A percentile compares a stretch with the other conserved stretches of the same genome.
Conservation (phyloP, 2,797 vertebrate genomes). For the Pterois miles region DNA sequence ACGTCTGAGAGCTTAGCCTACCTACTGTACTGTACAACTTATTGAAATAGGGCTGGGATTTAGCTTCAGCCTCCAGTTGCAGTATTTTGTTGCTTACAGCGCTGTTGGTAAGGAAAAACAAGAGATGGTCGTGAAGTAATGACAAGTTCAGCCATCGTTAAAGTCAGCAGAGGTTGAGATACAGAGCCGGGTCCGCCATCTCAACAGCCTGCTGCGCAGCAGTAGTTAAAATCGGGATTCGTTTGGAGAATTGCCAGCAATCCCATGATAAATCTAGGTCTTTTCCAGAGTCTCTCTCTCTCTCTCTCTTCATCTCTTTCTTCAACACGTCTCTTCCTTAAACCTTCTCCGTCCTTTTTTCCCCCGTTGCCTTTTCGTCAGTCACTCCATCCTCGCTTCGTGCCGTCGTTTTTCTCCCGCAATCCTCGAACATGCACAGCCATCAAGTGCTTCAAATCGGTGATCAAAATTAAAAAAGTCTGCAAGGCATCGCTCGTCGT, state of each 20-base stretch:
- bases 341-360: constrained; percentile 35
- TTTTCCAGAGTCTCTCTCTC: constrained; percentile 74
- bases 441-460: constrained; percentile 90
- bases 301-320: constrained; percentile 13
- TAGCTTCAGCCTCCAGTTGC: constrained; percentile 78
- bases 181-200: constrained; percentile 75
- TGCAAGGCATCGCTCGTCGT: constrained; percentile 82
- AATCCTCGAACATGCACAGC: constrained; percentile 91
- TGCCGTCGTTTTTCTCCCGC: constrained; percentile 76
- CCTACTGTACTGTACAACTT: constrained; percentile 86
- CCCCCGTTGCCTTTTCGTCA: constrained; percentile 25
- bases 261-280: constrained; percentile 84
- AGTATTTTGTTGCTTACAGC: constrained; percentile 79
- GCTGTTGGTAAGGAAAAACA: constrained; percentile 71
- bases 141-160: constrained; percentile 82
- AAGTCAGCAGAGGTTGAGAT: constrained; percentile 78
- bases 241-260: constrained; percentile 90
- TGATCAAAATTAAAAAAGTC: constrained; percentile 87
- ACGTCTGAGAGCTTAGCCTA: constrained; percentile 71
- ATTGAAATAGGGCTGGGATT: constrained; percentile 78
- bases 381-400: constrained; percentile 70
- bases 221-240: constrained; percentile 83
- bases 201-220: constrained; percentile 78
- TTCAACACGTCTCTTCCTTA: constrained; percentile 46
- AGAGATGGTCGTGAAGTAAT: constrained; percentile 81